These are phyloP conservation scores for Tylochromis polylepis DNA, from an alignment of 2,113 vertebrate species.

Conservation along the genomic window DNA sequence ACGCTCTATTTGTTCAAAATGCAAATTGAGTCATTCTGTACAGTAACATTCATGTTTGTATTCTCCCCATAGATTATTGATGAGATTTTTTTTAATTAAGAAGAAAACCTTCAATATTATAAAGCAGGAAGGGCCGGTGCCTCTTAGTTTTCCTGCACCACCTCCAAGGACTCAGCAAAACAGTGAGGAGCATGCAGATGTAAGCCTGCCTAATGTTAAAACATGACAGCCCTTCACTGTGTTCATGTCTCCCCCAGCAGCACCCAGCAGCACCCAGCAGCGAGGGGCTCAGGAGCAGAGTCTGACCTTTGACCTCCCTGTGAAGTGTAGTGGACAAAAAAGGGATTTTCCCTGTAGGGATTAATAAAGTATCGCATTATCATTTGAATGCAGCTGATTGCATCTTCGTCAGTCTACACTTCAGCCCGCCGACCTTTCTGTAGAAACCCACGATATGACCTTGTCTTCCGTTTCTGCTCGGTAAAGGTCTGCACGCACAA, in stretches of 20 bases:
- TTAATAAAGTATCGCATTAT: slow-evolving; percentile 63
- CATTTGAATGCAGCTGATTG: slow-evolving; percentile 59
- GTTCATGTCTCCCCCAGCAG: slow-evolving; percentile 16
- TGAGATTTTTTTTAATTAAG: neutral
- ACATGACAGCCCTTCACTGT: neutral
- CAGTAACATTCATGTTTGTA: neutral
- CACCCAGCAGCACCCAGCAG: slow-evolving; percentile 13
- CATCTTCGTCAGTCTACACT: slow-evolving; percentile 36
- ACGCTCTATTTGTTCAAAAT: slow-evolving; percentile 7
- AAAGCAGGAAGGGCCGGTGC: neutral
- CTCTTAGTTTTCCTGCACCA: neutral
- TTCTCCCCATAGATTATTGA: neutral
- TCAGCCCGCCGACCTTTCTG: slow-evolving; percentile 23
- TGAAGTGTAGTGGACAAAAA: slow-evolving; percentile 28
- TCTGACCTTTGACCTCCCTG: slow-evolving; percentile 48
- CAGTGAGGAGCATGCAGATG: neutral
- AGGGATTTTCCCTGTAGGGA: slow-evolving; percentile 38
- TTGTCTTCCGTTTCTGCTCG: slow-evolving; percentile 1
- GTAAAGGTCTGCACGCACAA: slow-evolving; percentile 11
- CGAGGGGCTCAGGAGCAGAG: neutral
- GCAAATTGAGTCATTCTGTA: slow-evolving; percentile 20
- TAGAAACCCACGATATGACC: neutral
- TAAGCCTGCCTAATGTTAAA: slow-evolving; percentile 20
- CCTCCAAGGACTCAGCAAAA: neutral
- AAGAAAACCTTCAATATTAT: neutral